phyloP scores from a whole-genome alignment of 2,888 invertebrate genomes.

The Hypolimnas misippus region DNA sequence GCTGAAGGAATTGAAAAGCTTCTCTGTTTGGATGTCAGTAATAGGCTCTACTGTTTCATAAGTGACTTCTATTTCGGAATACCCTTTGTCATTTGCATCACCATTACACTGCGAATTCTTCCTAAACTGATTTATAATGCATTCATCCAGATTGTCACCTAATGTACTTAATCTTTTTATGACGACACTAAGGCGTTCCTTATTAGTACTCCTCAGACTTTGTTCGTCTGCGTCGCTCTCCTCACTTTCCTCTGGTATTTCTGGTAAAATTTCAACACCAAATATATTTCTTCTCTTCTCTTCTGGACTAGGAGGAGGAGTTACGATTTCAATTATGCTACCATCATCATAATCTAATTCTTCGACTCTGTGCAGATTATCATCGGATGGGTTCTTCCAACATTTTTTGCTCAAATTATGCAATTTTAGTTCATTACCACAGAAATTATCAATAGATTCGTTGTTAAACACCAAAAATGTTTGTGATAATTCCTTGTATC shows the following conservation, averaged over 20 bases:
- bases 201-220: constrained; percentile 50
- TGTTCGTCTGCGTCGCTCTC: constrained; percentile 62
- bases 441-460: constrained; percentile 57
- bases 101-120: constrained; percentile 63
- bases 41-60: constrained; percentile 74
- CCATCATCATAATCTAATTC: constrained; percentile 53
- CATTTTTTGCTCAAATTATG: constrained; percentile 72
- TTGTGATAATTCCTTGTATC: constrained; percentile 70
- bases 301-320: constrained; percentile 76
- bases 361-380: constrained; percentile 61
- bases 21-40: constrained; percentile 74
- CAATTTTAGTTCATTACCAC: constrained; percentile 70
- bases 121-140: constrained; percentile 72
- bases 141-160: constrained; percentile 79
- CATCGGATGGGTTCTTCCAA: constrained; percentile 79
- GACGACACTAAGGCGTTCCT: constrained; percentile 69
- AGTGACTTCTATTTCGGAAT: constrained; percentile 70
- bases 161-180: constrained; percentile 81
- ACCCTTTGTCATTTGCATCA: constrained; percentile 59
- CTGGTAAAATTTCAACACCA: constrained; percentile 80
- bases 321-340: constrained; percentile 61
- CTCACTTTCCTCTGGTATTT: constrained; percentile 82
- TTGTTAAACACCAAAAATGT: constrained; percentile 70
- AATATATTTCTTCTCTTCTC: constrained; percentile 76
- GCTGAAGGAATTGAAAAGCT: constrained; percentile 73